Base-by-base conservation (phyloP, 2,113 vertebrate genomes). In the Thalassoma bifasciatum region DNA sequence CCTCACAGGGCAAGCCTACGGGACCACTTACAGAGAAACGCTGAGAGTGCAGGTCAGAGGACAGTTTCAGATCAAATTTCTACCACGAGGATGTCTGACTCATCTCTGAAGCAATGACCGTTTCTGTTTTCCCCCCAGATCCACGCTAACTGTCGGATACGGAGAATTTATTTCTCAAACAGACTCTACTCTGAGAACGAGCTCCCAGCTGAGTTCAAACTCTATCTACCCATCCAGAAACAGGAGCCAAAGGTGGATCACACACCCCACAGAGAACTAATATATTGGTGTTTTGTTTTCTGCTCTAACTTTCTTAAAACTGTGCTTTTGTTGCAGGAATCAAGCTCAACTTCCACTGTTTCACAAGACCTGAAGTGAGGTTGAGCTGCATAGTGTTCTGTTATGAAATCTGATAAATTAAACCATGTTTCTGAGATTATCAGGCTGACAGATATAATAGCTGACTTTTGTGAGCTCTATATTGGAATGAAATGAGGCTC, bases 91-190 rank as follows among this genome's bases (percentile, higher is more conserved):
- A 14, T 59, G 2, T 36, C 17, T 26, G 19, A 26, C 40, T 14
- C 17, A 38, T 49, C 2, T 44, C 16, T 8, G 0, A 6, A 42
- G 46, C 10, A 1, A 19, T 16, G 1, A n/a, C 44, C 24, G 6
- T 17, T 26, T 6, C n/a, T 22, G 4, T 51, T 1, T 75, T 14
- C 49, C 24, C 8, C 59, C 54, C 59, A 99, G 98, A 99, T 99
- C 87, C 98, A 99, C 0, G 97, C 97, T 0, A 99, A 98, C 90
- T 99, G 97, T 84, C 95, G 96, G 12, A 99, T 99, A 78, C 93
- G 98, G 49, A 94, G 97, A 54, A 97, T 99, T 30, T 99, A 99
- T 88, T 99, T 99, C 93, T 99, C 97, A 8, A 97, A 99, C 91
- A 92, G 98, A 54, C 95, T 99, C 44, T 99, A 99, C 88, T 96